A percentile compares a stretch with the other conserved stretches of the same genome.
These are phyloP conservation scores for Odocoileus hemionus DNA, from an alignment of 2,113 vertebrate genomes.

Conservation along the genomic window DNA sequence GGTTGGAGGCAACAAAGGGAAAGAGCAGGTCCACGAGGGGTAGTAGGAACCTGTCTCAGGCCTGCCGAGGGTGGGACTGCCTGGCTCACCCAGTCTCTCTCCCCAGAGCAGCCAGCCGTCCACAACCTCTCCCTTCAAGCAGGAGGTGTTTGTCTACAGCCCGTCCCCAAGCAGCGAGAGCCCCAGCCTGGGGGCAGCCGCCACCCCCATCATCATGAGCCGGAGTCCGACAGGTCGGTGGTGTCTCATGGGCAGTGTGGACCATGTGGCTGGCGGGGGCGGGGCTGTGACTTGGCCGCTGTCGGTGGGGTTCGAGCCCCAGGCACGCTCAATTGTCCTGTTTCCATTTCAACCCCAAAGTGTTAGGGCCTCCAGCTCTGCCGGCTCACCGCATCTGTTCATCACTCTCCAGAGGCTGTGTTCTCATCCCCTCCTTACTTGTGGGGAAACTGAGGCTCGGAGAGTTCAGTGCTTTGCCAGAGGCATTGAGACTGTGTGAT, in stretches of 20 bases:
- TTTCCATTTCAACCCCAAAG: rapidly evolving
- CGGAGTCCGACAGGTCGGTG: slow-evolving; percentile 91
- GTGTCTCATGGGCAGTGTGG: rapidly evolving
- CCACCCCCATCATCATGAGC: slow-evolving; percentile 89
- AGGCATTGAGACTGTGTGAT: not conserved
- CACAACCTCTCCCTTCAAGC: slow-evolving; percentile 83
- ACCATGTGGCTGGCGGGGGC: rapidly evolving
- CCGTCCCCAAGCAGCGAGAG: slow-evolving; percentile 81
- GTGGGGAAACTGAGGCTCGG: not conserved
- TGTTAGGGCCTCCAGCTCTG: not conserved
- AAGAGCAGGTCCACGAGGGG: not conserved
- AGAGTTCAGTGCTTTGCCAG: not conserved
- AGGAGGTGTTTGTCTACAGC: slow-evolving; percentile 87
- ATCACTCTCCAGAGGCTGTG: not conserved
- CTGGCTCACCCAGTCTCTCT: slow-evolving; percentile 31
- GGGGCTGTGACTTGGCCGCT: not conserved
- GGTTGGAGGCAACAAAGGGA: not conserved
- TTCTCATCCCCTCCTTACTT: not conserved
- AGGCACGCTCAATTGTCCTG: rapidly evolving
- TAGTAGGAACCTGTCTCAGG: not conserved
- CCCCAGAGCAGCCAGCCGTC: slow-evolving; percentile 86
- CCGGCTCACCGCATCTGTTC: rapidly evolving
- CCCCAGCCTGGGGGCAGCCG: slow-evolving; percentile 74
- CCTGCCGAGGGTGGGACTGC: not conserved
- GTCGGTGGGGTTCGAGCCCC: not conserved